phyloP scores from a whole-genome alignment of 2,888 invertebrate species.

The Drosophila anceps region DNA sequence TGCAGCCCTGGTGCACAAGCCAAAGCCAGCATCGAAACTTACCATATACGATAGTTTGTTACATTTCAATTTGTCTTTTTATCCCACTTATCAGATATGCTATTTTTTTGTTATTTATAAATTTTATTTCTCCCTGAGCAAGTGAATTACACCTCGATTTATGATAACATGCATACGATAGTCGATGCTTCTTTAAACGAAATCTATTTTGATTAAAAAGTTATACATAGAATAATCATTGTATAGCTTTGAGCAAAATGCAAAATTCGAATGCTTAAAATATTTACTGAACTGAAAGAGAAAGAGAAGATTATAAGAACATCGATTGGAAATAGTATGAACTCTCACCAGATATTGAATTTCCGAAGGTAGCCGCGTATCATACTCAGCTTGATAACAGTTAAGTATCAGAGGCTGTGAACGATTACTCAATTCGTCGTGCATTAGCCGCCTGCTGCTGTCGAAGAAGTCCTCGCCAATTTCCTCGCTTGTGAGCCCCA shows the following conservation, averaged over 20 bases:
- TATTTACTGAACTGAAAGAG: neutral
- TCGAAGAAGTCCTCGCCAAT: neutral
- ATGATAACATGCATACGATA: too few relatives aligned
- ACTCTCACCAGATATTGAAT: neutral
- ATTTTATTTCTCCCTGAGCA: too few relatives aligned
- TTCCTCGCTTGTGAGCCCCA: neutral
- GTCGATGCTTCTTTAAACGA: too few relatives aligned
- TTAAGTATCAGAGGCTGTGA: neutral
- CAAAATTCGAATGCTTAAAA: neutral
- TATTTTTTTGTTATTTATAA: too few relatives aligned
- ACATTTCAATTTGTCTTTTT: too few relatives aligned
- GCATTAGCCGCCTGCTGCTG: neutral
- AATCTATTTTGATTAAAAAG: neutral
- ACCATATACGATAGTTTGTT: neutral
- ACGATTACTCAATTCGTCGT: neutral
- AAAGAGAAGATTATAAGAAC: neutral
- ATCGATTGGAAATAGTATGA: neutral
- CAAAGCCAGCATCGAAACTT: neutral
- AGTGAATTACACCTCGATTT: too few relatives aligned
- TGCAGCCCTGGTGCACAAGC: neutral
- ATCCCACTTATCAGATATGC: too few relatives aligned
- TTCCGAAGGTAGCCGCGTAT: neutral
- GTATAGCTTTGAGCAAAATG: neutral
- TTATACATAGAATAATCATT: neutral
- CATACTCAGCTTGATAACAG: neutral